These are phyloP conservation scores for Hydrozoanthus tunicans DNA, from an alignment of 64 coral and sea anemone species.

Conservation along the genomic window DNA sequence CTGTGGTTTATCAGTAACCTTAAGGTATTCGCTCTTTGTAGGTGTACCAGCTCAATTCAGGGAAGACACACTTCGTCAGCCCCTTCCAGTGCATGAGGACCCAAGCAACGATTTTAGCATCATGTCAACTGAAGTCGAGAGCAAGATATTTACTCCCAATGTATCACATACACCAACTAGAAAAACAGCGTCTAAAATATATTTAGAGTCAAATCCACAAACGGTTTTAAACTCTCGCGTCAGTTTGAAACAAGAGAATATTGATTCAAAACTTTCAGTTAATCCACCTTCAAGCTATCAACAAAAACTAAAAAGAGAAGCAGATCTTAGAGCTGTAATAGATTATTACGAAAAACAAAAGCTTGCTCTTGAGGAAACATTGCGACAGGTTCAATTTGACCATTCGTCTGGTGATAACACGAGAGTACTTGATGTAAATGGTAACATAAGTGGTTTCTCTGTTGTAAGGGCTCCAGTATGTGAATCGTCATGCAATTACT, in stretches of 20 bases:
- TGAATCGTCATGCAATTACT: not conserved
- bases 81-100: no score
- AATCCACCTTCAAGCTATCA: not conserved
- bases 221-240: no score
- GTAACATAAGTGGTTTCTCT: not conserved
- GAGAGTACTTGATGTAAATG: not conserved
- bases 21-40: no score
- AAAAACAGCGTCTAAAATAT: not conserved
- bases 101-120: no score
- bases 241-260: not conserved
- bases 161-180: no score
- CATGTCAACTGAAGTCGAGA: no score
- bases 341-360: constrained; percentile 29
- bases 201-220: no score
- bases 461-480: not conserved
- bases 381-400: not conserved
- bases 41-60: no score
- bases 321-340: constrained; percentile 4
- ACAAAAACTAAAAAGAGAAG: not conserved
- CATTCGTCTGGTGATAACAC: not conserved
- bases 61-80: no score
- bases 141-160: no score
- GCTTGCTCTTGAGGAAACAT: not conserved
- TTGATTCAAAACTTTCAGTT: not conserved
- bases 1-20: no score